Evolutionary conservation across 2,797 vertebrate genomes (phyloP), one percentile per base, ranked within the genome.

Genomic region (Hylomyscus alleni): DNA sequence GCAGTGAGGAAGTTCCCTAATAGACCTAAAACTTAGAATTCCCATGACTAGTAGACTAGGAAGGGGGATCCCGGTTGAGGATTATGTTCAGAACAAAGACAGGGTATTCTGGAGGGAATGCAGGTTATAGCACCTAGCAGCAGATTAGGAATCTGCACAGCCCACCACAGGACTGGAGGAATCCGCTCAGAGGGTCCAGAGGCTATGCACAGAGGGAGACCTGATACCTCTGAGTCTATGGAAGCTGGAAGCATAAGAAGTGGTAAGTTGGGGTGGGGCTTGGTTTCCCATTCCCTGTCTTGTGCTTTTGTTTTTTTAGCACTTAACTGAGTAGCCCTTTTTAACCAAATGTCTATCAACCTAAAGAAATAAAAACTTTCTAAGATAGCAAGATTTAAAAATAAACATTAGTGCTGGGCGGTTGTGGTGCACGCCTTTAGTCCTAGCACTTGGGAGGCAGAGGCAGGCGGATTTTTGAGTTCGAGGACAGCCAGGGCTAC

Each of bases 171-270:
- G 89, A 26, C 91, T n/a, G 54, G 62, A 90, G 31, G 75, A 81
- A 29, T 9, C 73, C 2, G 10, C 11, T 72, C 54, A 31, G 37
- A 44, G 54, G 82, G 34, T 31, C 91, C 87, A 93, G 50, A 94
- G 85, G 44, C 77, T 93, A 50, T 29, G 9, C 20, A 11, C 50
- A 62, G 17, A 69, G 69, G 7, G 69, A n/a, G 31, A 34, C 62
- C 86, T 85, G 73, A 40, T 40, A 47, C 47, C 12, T 91, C 83
- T 85, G 56, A 50, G 44, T 69, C 62, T 20, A 20, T 47, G 58
- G 44, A 65, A 90, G 44, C 81, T 40, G 93, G 69, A 24, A n/a
- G 52, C 15, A 13, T 58, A 44, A 94, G 91, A 67, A 84, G 69
- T 22, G 34, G 24, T 8, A 67, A 93, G 75, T 19, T 20, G 69